Percentiles rank a stretch among this genome's conserved stretches.
Evolutionary conservation across 2,888 invertebrate genomes (phyloP).

Genomic region (Plutella xylostella): DNA sequence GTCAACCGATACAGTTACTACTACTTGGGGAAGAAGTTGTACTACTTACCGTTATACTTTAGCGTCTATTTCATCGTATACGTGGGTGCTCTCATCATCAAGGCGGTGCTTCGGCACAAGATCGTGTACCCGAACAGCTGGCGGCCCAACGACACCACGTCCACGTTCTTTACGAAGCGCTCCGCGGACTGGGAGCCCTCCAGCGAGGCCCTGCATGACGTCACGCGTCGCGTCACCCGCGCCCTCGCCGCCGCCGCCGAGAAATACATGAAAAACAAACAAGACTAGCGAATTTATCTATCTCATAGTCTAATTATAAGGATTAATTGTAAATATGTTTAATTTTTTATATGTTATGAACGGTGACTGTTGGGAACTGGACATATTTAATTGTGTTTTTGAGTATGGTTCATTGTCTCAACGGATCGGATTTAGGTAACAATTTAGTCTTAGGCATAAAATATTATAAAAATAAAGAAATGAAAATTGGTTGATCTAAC

Average conservation of each 20-base stretch:
- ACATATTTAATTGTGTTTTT: slow-evolving; percentile 47
- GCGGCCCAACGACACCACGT: slow-evolving; percentile 48
- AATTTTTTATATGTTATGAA: neutral
- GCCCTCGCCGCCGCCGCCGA: slow-evolving; percentile 51
- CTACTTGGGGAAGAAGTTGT: slow-evolving; percentile 79
- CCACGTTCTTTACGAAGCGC: slow-evolving; percentile 51
- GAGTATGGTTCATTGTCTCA: slow-evolving; percentile 57
- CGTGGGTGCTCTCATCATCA: slow-evolving; percentile 77
- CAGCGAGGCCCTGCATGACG: slow-evolving; percentile 57
- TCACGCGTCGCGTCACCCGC: slow-evolving; percentile 55
- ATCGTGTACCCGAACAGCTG: slow-evolving; percentile 73
- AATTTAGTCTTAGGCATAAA: neutral
- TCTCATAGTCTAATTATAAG: slow-evolving; percentile 8
- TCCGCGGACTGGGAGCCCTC: slow-evolving; percentile 57
- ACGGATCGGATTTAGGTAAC: slow-evolving; percentile 26
- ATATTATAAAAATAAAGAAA: neutral
- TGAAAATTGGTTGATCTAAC: neutral
- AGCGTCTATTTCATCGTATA: slow-evolving; percentile 79
- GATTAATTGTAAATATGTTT: slow-evolving; percentile 4
- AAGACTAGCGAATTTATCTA: slow-evolving; percentile 13
- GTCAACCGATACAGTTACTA: slow-evolving; percentile 79
- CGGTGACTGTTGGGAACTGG: slow-evolving; percentile 51
- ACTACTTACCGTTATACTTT: slow-evolving; percentile 81
- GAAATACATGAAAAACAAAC: slow-evolving; percentile 39
- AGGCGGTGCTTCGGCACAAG: slow-evolving; percentile 79